phyloP scores from a whole-genome alignment of 1,140 invertebrate species.

The Oryctes rhinoceros region DNA sequence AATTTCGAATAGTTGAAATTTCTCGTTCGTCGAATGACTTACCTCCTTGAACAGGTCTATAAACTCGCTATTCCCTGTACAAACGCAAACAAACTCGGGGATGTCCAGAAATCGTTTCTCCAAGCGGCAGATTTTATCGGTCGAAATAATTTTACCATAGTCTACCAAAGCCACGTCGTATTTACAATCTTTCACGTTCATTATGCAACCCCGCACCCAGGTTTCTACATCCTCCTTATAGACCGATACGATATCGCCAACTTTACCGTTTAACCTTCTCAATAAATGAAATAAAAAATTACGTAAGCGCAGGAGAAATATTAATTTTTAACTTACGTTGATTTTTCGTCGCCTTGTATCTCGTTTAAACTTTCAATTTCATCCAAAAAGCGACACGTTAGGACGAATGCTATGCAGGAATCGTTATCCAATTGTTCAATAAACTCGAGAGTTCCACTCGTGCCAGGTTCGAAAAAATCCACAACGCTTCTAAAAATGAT shows the following conservation, averaged over 20 bases:
- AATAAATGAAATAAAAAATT: background rate
- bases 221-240: background rate
- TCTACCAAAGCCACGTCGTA: slow-evolving; percentile 16
- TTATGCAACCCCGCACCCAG: slow-evolving; percentile 11
- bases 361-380: background rate
- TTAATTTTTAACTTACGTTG: background rate
- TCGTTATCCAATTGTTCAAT: background rate
- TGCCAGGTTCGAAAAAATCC: background rate
- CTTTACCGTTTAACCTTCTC: slow-evolving; percentile 3
- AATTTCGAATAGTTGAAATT: no score
- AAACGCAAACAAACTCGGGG: slow-evolving; percentile 12
- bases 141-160: slow-evolving; percentile 16
- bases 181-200: slow-evolving; percentile 22
- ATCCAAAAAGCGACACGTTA: background rate
- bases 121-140: background rate
- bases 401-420: background rate
- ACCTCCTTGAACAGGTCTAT: background rate
- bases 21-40: background rate
- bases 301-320: background rate
- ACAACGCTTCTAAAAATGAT: background rate
- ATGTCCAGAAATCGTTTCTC: background rate
- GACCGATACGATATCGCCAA: slow-evolving; percentile 13
- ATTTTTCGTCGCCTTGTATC: background rate
- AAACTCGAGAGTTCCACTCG: background rate
- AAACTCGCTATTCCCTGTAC: background rate